Evolutionary conservation across 2,888 invertebrate genomes (phyloP), one percentile per base, ranked within the genome.

Genomic region (Pyrocoelia pectoralis): DNA sequence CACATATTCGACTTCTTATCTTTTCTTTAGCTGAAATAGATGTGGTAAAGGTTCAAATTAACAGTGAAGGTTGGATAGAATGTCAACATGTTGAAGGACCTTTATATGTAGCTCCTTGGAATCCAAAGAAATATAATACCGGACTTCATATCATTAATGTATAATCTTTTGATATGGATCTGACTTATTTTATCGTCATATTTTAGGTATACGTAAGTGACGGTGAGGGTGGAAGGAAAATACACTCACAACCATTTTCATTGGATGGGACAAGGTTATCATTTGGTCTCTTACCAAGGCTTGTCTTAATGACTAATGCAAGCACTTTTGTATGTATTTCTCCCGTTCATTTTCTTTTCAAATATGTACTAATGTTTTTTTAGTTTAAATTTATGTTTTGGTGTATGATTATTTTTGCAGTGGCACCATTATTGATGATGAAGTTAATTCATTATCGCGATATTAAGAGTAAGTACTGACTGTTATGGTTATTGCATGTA

Each of bases 1-100:
- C 91, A 51, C 91, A 94, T 80, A 89, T 95, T 68, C 90, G 95
- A 78, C 83, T 94, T 70, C 80, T 95, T 70, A 89, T 89, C 29
- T 95, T 94, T 82, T 93, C 93, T 64, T 83, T 88, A 73, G 84
- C 86, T 6, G 77, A 83, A 33, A 86, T 95, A 62, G 81, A 81
- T 38, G 82, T 75, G 67, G 93, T 94, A 1, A 83, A 86, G 76
- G 84, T 94, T 48, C 85, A 86, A 71, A 86, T 95, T 72, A 84
- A 94, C 77, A 82, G 85, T 67, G 83, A 82, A 46, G 81, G 83
- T 62, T 93, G 92, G 92, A 79, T 82, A 65, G 76, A 81, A 52
- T 92, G 92, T 75, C 80, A 79, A 63, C 79, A 85, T 65, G 81
- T 86, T 5, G 81, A 87, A 70, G 88, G 88, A 68, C 91, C 93